Conservation (phyloP, 92 coral and sea anemone species). For the Plumapathes pennacea region DNA sequence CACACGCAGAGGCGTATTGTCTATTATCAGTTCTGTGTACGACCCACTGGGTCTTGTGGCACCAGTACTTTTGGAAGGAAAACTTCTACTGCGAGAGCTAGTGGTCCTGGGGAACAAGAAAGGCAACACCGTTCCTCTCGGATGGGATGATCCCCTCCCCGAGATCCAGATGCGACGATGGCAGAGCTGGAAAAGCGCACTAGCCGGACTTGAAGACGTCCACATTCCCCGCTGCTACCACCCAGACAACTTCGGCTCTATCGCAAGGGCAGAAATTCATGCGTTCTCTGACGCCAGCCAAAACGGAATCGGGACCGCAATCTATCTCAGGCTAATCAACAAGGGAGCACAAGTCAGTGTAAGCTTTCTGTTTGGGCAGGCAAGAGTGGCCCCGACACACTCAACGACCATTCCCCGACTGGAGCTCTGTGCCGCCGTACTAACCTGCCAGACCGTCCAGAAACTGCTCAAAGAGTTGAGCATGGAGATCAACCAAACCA, state of each 20-base stretch:
- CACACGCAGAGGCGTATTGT: constrained; percentile 29
- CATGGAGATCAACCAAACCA: constrained; percentile 11
- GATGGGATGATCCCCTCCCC: constrained; percentile 38
- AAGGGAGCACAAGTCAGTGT: constrained; percentile 11
- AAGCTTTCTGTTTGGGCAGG: constrained; percentile 19
- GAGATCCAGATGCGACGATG: constrained; percentile 11
- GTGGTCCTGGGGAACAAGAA: constrained; percentile 16
- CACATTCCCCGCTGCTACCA: constrained; percentile 30
- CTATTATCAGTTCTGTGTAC: constrained; percentile 33
- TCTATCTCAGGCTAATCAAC: constrained; percentile 23
- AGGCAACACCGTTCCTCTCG: constrained; percentile 8
- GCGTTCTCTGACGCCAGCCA: constrained; percentile 60
- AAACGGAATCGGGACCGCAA: constrained; percentile 33
- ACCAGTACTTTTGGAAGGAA: constrained; percentile 35
- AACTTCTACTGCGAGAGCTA: constrained; percentile 25
- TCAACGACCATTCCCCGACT: constrained; percentile 32
- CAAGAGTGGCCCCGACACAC: constrained; percentile 38
- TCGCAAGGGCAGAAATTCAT: constrained; percentile 22
- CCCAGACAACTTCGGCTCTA: constrained; percentile 15
- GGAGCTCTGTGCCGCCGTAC: constrained; percentile 43
- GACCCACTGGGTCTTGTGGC: constrained; percentile 19
- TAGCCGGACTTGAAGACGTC: constrained; percentile 10
- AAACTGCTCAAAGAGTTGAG: constrained; percentile 20
- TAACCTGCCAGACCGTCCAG: constrained; percentile 27
- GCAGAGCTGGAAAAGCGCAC: constrained; percentile 14